Conservation (phyloP, 2,113 vertebrate species). For the Ceyx margarethae region DNA sequence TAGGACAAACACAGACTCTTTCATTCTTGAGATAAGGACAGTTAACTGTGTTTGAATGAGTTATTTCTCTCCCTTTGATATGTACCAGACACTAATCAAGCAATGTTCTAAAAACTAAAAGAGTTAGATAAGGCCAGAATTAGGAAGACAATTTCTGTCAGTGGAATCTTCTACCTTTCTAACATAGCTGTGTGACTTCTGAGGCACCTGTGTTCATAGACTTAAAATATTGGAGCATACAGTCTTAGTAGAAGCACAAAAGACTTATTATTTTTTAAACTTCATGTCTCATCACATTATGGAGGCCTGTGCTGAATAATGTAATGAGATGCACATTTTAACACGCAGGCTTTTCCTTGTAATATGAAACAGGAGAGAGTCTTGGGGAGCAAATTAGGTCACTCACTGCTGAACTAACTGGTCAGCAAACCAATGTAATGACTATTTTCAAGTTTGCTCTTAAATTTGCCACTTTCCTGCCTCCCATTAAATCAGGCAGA, state of each 20-base stretch:
- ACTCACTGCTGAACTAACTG: not conserved
- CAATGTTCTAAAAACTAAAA: not conserved
- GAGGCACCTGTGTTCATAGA: not conserved
- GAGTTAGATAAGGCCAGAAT: not conserved
- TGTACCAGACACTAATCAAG: not conserved
- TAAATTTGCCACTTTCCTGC: constrained; percentile 30
- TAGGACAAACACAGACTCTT: not conserved
- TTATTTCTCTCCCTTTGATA: not conserved
- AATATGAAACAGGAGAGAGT: not conserved
- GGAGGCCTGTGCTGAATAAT: constrained; percentile 35
- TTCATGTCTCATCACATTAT: constrained; percentile 58
- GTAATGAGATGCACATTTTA: constrained; percentile 57
- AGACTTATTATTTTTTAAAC: constrained; percentile 1
- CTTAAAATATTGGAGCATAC: constrained; percentile 56
- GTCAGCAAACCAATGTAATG: constrained; percentile 26
- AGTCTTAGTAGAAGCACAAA: constrained; percentile 48
- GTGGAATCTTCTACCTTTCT: not conserved
- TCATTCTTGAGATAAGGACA: not conserved
- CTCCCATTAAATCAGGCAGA: constrained; percentile 21
- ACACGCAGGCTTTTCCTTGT: constrained; percentile 36
- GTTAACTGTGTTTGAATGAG: not conserved
- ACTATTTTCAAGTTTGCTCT: constrained; percentile 55
- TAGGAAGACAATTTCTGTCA: not conserved
- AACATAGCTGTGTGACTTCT: not conserved
- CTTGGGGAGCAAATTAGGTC: constrained; percentile 4